Base-by-base conservation (phyloP, 2,113 vertebrate species). In the Pardalotus punctatus region DNA sequence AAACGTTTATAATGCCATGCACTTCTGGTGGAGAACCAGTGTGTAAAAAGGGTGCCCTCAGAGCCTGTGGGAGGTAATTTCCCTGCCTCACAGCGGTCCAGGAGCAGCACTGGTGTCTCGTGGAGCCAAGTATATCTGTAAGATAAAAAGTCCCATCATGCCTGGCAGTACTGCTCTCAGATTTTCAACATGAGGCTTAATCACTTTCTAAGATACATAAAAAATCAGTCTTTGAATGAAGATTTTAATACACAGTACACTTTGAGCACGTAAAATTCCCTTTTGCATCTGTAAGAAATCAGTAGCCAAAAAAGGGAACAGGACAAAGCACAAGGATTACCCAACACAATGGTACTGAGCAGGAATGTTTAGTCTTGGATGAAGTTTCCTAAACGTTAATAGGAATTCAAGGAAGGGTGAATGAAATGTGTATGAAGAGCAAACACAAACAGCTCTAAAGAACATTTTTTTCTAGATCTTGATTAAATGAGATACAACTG, bases 401-500 rank as follows among this genome's bases (percentile, higher is more conserved):
- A 79, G 56, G 36, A 90, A 77, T 6, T 72, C 48, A 66, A 74
- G 28, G 47, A 81, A 23, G 6, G 11, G 6, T 42, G 24, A 70
- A 81, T 38, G 13, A 70, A 86, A 83, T 2, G 25, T 18, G 18
- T 12, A 33, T 25, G 62, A 88, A 92, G 58, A 92, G 47, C 58
- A 88, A 88, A 82, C 16, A 58, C 16, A 60, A 76, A 87, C 9
- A 73, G 29, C 42, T 78, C 18, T 58, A 83, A 88, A 33, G 74
- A 83, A 74, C 8, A 5, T n/a, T 72, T 33, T 27, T 36, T 86
- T 67, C 76, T 60, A 78, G 6, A 67, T 71, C n/a, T 36, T 81
- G 35, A 91, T 81, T 90, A 74, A 66, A 64, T n/a, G 57, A 24
- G 36, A 86, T 64, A 67, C 24, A 86, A 86, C 35, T 64, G 40